Percentiles rank a stretch among this genome's conserved stretches.
These are phyloP conservation scores for Triplophysa bombifrons DNA, from an alignment of 2,797 vertebrate genomes.

Conservation along the genomic window DNA sequence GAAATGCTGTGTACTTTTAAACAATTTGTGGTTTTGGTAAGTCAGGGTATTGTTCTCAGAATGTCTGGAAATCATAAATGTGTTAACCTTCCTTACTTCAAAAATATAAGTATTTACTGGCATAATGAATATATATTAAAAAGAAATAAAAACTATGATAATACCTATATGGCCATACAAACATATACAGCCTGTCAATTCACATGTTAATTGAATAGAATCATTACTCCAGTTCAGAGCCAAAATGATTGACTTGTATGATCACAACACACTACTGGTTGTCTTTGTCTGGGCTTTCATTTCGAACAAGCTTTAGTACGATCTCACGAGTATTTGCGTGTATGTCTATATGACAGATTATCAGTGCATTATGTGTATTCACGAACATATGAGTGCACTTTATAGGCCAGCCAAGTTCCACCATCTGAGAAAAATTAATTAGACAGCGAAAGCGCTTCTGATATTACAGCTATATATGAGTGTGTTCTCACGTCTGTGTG, in stretches of 20 bases:
- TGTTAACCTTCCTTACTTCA: background rate
- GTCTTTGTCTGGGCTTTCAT: conserved; percentile 29
- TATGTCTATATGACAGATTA: conserved; percentile 22
- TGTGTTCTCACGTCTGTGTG: conserved; percentile 34
- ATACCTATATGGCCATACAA: background rate
- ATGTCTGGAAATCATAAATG: background rate
- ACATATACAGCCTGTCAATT: background rate
- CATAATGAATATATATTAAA: background rate
- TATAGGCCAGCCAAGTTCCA: conserved; percentile 18
- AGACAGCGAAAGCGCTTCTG: conserved; percentile 40
- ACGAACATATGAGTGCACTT: conserved; percentile 23
- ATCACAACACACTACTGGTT: background rate
- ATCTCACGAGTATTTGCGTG: conserved; percentile 15
- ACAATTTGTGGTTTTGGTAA: background rate
- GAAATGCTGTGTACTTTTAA: background rate
- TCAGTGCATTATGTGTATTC: conserved; percentile 32
- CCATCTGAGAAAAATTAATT: conserved; percentile 50
- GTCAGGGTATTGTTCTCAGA: background rate
- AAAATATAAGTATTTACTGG: background rate
- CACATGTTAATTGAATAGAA: background rate
- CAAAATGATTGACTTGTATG: background rate
- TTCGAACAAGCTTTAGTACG: conserved; percentile 13
- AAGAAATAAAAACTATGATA: background rate
- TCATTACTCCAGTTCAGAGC: background rate
- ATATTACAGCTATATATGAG: conserved; percentile 25